Evolutionary conservation across 2,888 invertebrate genomes (phyloP).

Genomic region (Disparrhopalites patrizii): DNA sequence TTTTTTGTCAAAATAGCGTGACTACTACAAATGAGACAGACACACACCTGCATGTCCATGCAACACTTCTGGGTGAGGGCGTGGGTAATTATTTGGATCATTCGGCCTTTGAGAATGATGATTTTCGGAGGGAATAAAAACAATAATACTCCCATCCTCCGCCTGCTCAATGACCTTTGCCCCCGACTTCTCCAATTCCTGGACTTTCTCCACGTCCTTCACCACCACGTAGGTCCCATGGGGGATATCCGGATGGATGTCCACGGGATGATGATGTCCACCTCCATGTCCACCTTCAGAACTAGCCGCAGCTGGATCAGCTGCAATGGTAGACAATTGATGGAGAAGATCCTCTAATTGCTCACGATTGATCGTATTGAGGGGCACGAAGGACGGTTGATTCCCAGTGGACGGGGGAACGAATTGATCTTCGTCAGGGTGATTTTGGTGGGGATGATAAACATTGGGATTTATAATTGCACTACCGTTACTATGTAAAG

Average conservation of each 20-base stretch:
- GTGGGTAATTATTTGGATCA: constrained; percentile 10
- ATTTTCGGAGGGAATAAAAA: constrained; percentile 42
- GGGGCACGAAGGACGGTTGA: constrained; percentile 37
- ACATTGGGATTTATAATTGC: no score
- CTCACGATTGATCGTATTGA: constrained; percentile 43
- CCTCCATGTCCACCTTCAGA: background rate
- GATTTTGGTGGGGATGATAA: no score
- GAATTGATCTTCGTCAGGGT: constrained; percentile 43
- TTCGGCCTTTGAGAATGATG: constrained; percentile 18
- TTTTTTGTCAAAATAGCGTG: background rate
- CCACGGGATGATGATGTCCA: constrained; percentile 14
- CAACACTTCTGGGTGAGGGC: constrained; percentile 20
- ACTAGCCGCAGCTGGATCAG: no score
- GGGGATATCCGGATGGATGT: constrained; percentile 30
- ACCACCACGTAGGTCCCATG: constrained; percentile 43
- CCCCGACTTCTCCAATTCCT: constrained; percentile 42
- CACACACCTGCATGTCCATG: constrained; percentile 28
- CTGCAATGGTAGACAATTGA: constrained; percentile 40
- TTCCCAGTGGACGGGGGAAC: constrained; percentile 46
- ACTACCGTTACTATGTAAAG: constrained; percentile 10
- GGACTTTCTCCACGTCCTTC: constrained; percentile 38
- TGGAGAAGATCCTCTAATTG: constrained; percentile 47
- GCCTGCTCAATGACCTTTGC: constrained; percentile 45
- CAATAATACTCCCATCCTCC: constrained; percentile 46
- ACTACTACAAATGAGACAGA: background rate